Percentiles rank a stretch among this genome's conserved stretches.
phyloP scores from a whole-genome alignment of 2,113 vertebrate species.

The Panurus biarmicus region DNA sequence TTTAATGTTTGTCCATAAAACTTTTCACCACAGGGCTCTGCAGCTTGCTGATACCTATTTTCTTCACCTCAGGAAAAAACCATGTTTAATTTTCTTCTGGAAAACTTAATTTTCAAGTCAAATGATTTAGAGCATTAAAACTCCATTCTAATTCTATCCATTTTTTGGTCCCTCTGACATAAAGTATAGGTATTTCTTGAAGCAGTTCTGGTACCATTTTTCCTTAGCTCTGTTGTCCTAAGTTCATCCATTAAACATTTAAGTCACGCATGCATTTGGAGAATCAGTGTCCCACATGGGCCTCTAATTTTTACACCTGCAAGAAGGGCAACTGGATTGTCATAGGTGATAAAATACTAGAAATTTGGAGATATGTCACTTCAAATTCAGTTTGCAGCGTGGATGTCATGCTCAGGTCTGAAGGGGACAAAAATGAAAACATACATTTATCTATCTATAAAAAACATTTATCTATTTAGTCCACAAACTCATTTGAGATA shows the following conservation, averaged over 20 bases:
- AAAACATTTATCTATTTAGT: not conserved
- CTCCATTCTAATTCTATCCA: not conserved
- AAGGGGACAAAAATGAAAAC: not conserved
- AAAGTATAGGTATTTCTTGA: not conserved
- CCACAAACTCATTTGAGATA: not conserved
- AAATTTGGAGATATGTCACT: not conserved
- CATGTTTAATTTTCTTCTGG: not conserved
- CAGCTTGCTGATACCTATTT: not conserved
- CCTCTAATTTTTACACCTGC: not conserved
- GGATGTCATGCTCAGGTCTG: not conserved
- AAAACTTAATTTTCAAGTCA: not conserved
- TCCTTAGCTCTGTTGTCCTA: not conserved
- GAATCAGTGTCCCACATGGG: not conserved
- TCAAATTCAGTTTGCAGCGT: rapidly evolving
- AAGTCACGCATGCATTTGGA: not conserved
- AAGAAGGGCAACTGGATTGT: not conserved
- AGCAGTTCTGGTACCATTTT: not conserved
- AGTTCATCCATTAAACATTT: not conserved
- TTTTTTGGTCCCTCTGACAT: not conserved
- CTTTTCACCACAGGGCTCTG: not conserved
- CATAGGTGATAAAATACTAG: not conserved
- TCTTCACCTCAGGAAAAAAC: not conserved
- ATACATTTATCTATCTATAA: not conserved
- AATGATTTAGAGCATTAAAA: not conserved
- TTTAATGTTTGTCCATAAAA: not conserved